phyloP scores from a whole-genome alignment of 2,113 vertebrate genomes.

The Notothenia coriiceps region DNA sequence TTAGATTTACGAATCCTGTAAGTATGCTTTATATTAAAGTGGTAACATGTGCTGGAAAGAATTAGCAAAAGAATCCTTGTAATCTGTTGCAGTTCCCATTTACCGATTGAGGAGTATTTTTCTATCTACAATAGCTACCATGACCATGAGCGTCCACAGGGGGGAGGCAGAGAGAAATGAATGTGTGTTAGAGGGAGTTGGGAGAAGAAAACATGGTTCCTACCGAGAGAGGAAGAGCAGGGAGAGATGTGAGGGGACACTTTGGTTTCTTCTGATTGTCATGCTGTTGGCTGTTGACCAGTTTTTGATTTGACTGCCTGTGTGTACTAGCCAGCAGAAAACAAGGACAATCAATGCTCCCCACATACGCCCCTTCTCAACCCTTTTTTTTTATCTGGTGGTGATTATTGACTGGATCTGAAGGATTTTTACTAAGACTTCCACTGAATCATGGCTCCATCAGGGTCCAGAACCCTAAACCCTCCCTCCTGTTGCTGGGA shows the following conservation, averaged over 20 bases:
- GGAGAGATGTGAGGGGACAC: slow-evolving; percentile 21
- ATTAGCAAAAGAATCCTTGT: background rate
- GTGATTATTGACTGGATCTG: slow-evolving; percentile 70
- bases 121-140: background rate
- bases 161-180: slow-evolving; percentile 72
- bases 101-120: background rate
- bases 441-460: slow-evolving; percentile 74
- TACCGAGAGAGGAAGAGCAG: slow-evolving; percentile 29
- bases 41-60: background rate
- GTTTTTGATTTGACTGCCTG: slow-evolving; percentile 28
- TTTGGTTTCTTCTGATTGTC: slow-evolving; percentile 46
- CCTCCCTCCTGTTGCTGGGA: slow-evolving; percentile 78
- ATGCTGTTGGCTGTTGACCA: slow-evolving; percentile 36
- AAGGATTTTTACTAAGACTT: slow-evolving; percentile 58
- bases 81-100: background rate
- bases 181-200: slow-evolving; percentile 68
- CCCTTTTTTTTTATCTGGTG: slow-evolving; percentile 29
- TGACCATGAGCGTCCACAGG: slow-evolving; percentile 37
- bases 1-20: background rate
- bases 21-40: background rate
- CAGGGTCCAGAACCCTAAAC: slow-evolving; percentile 60
- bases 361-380: background rate
- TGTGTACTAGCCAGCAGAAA: slow-evolving; percentile 31
- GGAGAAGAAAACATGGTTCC: slow-evolving; percentile 62
- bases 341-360: slow-evolving; percentile 57